Percentiles rank a stretch among this genome's conserved stretches.
Conservation (phyloP, 2,888 invertebrate species). For the Disparrhopalites patrizii region DNA sequence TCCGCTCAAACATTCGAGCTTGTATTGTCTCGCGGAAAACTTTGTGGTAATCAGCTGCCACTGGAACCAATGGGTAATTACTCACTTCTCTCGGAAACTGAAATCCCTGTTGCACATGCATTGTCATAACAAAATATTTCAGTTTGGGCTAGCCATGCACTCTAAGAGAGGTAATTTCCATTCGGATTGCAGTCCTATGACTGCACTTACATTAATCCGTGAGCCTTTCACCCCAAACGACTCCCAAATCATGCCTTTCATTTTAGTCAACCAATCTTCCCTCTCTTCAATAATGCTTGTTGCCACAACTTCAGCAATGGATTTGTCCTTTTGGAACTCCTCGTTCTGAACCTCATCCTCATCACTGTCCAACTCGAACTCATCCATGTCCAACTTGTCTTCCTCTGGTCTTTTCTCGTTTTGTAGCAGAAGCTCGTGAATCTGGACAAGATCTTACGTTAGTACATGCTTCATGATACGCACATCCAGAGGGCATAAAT, state of each 20-base stretch:
- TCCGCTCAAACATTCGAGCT: conserved; percentile 15
- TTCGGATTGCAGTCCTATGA: neutral
- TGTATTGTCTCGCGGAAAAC: conserved; percentile 10
- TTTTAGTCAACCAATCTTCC: conserved; percentile 33
- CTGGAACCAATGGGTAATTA: conserved; percentile 35
- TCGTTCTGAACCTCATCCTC: conserved; percentile 34
- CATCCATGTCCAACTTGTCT: conserved; percentile 32
- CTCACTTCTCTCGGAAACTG: conserved; percentile 33
- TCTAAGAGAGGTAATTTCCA: neutral
- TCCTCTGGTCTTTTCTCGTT: conserved; percentile 33
- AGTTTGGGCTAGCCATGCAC: neutral
- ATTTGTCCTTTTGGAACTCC: conserved; percentile 35
- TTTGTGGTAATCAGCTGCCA: neutral
- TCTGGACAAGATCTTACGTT: no score
- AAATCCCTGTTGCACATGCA: conserved; percentile 31
- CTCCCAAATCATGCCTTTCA: conserved; percentile 42
- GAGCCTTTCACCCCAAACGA: conserved; percentile 39
- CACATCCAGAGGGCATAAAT: no score
- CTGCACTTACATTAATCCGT: conserved; percentile 33
- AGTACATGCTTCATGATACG: no score
- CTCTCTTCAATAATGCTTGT: conserved; percentile 37
- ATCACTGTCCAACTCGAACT: conserved; percentile 41
- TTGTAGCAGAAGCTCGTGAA: conserved; percentile 35
- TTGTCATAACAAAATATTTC: neutral
- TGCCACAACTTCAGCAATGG: conserved; percentile 33